These are phyloP conservation scores for Psix sp. DNA, from an alignment of 1,140 invertebrate species.

Conservation along the genomic window DNA sequence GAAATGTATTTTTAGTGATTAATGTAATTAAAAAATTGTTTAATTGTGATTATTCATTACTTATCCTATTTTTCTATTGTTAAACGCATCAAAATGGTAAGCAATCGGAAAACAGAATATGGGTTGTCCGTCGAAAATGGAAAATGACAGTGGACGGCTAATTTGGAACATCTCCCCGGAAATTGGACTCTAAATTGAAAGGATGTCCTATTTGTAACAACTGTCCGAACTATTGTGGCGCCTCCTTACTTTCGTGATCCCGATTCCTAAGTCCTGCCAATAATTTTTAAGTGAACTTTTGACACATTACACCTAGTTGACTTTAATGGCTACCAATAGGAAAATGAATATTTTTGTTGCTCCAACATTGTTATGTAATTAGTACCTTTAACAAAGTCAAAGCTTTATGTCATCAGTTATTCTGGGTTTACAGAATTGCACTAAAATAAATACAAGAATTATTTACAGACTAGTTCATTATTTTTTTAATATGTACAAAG, in stretches of 20 bases:
- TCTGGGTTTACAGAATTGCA: too few species aligned
- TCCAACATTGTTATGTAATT: slow-evolving; percentile 11
- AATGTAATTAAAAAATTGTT: too few species aligned
- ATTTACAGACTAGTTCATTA: too few species aligned
- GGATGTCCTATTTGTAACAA: slow-evolving; percentile 38
- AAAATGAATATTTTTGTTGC: slow-evolving; percentile 8
- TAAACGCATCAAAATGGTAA: too few species aligned
- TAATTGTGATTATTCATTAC: too few species aligned
- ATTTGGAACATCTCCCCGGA: slow-evolving; percentile 31
- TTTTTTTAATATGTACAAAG: too few species aligned
- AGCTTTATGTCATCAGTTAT: slow-evolving; percentile 5
- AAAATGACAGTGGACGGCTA: slow-evolving; percentile 33
- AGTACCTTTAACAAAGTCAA: slow-evolving; percentile 13
- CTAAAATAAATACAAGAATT: too few species aligned
- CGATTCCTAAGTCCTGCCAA: slow-evolving; percentile 25
- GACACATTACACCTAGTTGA: slow-evolving; percentile 32
- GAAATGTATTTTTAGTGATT: too few species aligned
- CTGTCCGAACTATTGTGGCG: slow-evolving; percentile 14
- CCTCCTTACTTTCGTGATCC: slow-evolving; percentile 13
- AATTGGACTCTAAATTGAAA: slow-evolving; percentile 34
- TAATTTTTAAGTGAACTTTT: slow-evolving; percentile 34
- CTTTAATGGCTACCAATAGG: slow-evolving; percentile 13
- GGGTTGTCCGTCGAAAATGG: too few species aligned
- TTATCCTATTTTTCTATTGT: too few species aligned
- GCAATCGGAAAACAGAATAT: too few species aligned